Base-by-base conservation (phyloP, 2,113 vertebrate genomes). In the Calypte anna region DNA sequence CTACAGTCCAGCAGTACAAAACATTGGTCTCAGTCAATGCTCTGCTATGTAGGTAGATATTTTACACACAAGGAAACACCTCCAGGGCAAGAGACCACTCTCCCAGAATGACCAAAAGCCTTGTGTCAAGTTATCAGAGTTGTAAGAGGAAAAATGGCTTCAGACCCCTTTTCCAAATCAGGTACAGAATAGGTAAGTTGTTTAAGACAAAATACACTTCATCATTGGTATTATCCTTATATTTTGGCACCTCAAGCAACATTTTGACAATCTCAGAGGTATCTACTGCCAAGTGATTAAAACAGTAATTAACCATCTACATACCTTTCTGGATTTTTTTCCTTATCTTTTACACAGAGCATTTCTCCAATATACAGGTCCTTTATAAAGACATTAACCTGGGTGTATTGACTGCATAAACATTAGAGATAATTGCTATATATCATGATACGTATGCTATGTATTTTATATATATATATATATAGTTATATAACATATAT, bases 281-380 rank as follows among this genome's bases (percentile, higher is more conserved):
- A 91, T 46, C 46, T 67, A 75, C 13, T 82, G 75, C 61, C 69
- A 95, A 91, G 57, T 51, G 51, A 91, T 85, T 82, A 91, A 63
- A 28, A 62, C 44, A 87, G 53, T 50, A 94, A 79, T 91, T 95
- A 87, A 51, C 28, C 82, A 87, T 30, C 44, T 72, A 63, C 69
- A 78, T 44, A 87, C 63, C 15, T 63, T 63, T 73, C 50, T 86
- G 51, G 44, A 73, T 31, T 83, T 76, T 76, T 78, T 66, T 27
- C 6, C 21, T 11, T 50, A 12, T 11, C 6, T 54, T 74, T 88
- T 50, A 75, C 78, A 67, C 10, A 50, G 23, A 61, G 1, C 14
- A 84, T 54, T 81, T 6, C 30, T 81, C n/a, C 30, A 64, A 62
- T 84, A 58, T 67, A 69, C 18, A 82, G 14, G 16, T 58, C 78